Percentiles rank a stretch among this genome's conserved stretches.
Evolutionary conservation across 2,797 vertebrate genomes (phyloP).

Genomic region (Pristis pectinata): DNA sequence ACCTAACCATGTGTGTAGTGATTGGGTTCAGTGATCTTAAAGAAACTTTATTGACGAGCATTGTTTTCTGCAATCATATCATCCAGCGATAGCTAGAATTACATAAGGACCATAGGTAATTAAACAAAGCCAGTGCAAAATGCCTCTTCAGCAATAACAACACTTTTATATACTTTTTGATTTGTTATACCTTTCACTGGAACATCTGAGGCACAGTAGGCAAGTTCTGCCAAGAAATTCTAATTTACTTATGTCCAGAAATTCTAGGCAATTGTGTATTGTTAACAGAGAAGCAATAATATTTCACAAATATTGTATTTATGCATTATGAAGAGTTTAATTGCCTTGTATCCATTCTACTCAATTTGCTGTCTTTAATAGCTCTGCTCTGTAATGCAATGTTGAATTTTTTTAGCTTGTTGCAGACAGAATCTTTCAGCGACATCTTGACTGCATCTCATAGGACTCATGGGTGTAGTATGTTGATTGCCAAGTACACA

Average conservation of each 20-base stretch:
- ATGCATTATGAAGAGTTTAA: not conserved
- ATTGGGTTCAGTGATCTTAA: not conserved
- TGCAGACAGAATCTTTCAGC: not conserved
- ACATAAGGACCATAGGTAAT: not conserved
- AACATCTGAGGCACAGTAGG: not conserved
- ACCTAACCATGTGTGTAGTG: not conserved
- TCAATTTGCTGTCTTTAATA: not conserved
- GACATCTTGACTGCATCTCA: too few relatives aligned
- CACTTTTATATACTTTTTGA: not conserved
- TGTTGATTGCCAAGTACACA: not conserved
- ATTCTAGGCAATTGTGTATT: not conserved
- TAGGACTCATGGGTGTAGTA: not conserved
- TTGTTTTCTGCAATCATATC: not conserved
- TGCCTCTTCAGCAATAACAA: not conserved
- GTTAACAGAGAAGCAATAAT: constrained; percentile 6
- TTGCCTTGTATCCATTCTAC: not conserved
- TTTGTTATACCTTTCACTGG: not conserved
- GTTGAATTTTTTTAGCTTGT: not conserved
- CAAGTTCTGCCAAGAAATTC: not conserved
- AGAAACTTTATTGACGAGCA: not conserved
- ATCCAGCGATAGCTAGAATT: not conserved
- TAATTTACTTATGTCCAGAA: not conserved
- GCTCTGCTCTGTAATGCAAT: not conserved
- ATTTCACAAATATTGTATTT: not conserved
- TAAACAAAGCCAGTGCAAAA: not conserved